Base-by-base conservation (phyloP, 2,113 vertebrate genomes). In the Penelope pileata region DNA sequence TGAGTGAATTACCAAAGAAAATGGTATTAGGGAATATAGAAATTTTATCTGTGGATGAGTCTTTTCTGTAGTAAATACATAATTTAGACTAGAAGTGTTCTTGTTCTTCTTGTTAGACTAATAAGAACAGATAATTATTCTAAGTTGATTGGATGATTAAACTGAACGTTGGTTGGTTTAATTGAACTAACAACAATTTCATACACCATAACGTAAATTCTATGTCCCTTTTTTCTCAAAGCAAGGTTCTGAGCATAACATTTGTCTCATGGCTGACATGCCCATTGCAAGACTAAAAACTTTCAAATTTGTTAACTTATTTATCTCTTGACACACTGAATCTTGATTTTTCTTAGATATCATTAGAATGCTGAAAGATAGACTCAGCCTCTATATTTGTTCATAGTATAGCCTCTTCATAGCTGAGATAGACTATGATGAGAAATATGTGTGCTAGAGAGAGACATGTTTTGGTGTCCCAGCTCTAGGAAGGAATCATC, bases 161-260 rank as follows among this genome's bases (percentile, higher is more conserved):
- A 54, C 4, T 4, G 0, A 43, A 43, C 0, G 12, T 80, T 21
- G 36, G 26, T 11, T 30, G 64, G 16, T 42, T n/a, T 43, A 50
- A 34, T 27, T 59, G 51, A 83, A 59, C 5, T 63, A 80, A 64
- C 7, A 86, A 15, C 26, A 30, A 59, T n/a, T 68, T 83, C 12
- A 63, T 86, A 54, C 5, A 50, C 18, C 21, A 64, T 2, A 2
- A 7, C n/a, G 30, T 27, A 43, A 7, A 27, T 36, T 1, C 6
- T 40, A 2, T 51, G 9, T 9, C 8, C 4, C 7, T 53, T 63
- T 83, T 42, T 18, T 4, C 10, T 56, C 22, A 56, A 4, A 40
- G 2, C 1, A 17, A 64, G 1, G 21, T 73, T 74, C 68, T 74
- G 3, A 21, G 1, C 7, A 4, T n/a, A 70, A 53, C 10, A 1